Percentiles rank a stretch among this genome's conserved stretches.
Evolutionary conservation across 2,888 invertebrate genomes (phyloP).

Genomic region (Habroteleia sp.): DNA sequence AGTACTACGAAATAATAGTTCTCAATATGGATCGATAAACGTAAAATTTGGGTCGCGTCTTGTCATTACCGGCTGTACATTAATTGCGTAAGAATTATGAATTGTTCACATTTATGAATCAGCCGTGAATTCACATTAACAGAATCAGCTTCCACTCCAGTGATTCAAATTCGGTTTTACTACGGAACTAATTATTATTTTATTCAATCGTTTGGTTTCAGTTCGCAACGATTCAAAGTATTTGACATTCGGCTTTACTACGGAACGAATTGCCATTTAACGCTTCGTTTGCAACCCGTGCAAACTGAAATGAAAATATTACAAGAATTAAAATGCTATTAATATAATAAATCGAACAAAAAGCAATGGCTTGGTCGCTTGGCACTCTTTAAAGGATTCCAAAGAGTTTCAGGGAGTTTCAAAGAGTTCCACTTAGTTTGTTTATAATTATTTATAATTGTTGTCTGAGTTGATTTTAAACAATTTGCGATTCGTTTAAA

Average conservation of each 20-base stretch:
- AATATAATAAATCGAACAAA: too few species aligned
- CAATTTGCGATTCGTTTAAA: too few species aligned
- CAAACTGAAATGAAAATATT: too few species aligned
- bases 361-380: too few species aligned
- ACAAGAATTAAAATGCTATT: too few species aligned
- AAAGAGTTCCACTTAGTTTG: too few species aligned
- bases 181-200: slow-evolving; percentile 54
- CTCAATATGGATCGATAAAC: neutral
- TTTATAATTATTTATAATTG: too few species aligned
- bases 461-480: too few species aligned
- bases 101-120: slow-evolving; percentile 39
- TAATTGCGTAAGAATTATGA: slow-evolving; percentile 28
- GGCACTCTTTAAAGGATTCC: too few species aligned
- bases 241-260: slow-evolving; percentile 37
- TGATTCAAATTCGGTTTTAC: slow-evolving; percentile 27
- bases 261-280: slow-evolving; percentile 47
- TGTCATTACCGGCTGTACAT: slow-evolving; percentile 14
- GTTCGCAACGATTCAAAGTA: slow-evolving; percentile 29
- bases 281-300: slow-evolving; percentile 33
- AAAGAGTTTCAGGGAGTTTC: too few species aligned
- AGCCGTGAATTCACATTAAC: slow-evolving; percentile 24
- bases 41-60: slow-evolving; percentile 20
- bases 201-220: slow-evolving; percentile 45
- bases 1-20: slow-evolving; percentile 13
- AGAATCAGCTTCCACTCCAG: slow-evolving; percentile 4